Evolutionary conservation across 2,888 invertebrate genomes (phyloP), one percentile per base, ranked within the genome.

Genomic region (Athalia circularis): DNA sequence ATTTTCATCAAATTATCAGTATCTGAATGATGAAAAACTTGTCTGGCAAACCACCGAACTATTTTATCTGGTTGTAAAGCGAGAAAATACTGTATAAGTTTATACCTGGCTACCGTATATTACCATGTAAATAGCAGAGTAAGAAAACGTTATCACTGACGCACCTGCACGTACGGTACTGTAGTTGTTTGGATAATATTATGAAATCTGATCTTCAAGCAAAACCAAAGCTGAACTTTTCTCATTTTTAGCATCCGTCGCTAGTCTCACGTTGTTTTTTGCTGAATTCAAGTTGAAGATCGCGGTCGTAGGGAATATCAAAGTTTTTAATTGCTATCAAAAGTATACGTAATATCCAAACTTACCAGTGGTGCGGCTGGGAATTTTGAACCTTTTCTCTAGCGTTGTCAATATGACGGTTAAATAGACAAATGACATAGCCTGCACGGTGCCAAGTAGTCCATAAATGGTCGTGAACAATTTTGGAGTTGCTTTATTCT

Each of bases 311-410:
- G 7, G 54, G 7, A 54, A 54, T n/a, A 7, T n/a, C 7, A 9
- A 4, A 54, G 0, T 54, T 54, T 29, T 29, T 29, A 29, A 29
- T 29, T 29, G 29, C 1, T 29, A 29, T 29, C 29, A 29, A 0
- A 29, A 29, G 29, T 29, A 9, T 11, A 3, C 4, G 8, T 11
- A 45, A 59, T 5, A 54, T n/a, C 29, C 11, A 15, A 61, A 50
- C 85, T 90, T 86, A 94, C 94, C 94, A 85, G 94, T 93, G 15
- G 93, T 94, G 86, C 92, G 92, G 84, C 94, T 94, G 59, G 94
- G 93, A 84, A 94, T 94, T 88, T 94, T 94, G 87, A 94, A 94
- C 81, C 94, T 91, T 84, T 93, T 94, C 85, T 94, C 94, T 85
- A 94, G 89, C 4, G 94, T 94, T 74, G 94, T 94, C 81, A 94